A percentile compares a stretch with the other conserved stretches of the same genome.
phyloP scores from a whole-genome alignment of 2,888 invertebrate species.

The Heliconius cydno region DNA sequence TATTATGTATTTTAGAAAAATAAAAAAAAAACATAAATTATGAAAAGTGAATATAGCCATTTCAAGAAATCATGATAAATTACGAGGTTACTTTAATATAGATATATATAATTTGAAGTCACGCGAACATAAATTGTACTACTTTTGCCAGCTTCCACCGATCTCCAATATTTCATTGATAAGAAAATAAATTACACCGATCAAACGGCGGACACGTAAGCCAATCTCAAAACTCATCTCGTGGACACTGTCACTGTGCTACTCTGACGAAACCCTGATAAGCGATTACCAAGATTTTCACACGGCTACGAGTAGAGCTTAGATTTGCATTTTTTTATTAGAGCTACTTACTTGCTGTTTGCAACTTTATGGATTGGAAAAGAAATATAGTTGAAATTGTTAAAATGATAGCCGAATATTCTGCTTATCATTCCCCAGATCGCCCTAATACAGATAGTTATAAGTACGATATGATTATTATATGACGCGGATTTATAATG shows the following conservation, averaged over 20 bases:
- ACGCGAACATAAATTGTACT: slow-evolving; percentile 28
- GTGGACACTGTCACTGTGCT: slow-evolving; percentile 45
- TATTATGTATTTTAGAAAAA: too few relatives aligned
- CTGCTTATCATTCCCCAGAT: too few relatives aligned
- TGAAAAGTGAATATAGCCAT: background rate
- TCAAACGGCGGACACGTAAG: slow-evolving; percentile 53
- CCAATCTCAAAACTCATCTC: slow-evolving; percentile 59
- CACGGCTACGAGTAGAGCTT: slow-evolving; percentile 5
- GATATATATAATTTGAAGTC: slow-evolving; percentile 22
- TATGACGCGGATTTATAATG: background rate
- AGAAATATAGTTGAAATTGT: too few relatives aligned
- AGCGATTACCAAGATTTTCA: slow-evolving; percentile 41
- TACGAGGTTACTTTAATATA: background rate
- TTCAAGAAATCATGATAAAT: background rate
- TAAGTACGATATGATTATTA: background rate
- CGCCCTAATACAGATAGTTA: too few relatives aligned
- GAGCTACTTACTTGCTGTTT: background rate
- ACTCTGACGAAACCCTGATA: slow-evolving; percentile 42
- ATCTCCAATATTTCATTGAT: slow-evolving; percentile 27
- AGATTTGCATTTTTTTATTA: background rate
- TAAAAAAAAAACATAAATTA: background rate
- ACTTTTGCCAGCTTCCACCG: slow-evolving; percentile 22
- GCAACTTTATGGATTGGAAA: background rate
- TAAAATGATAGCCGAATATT: too few relatives aligned
- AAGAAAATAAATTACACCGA: slow-evolving; percentile 36